Percentiles rank a stretch among this genome's conserved stretches.
phyloP scores from a whole-genome alignment of 2,888 invertebrate genomes.

The Tromatobia lineatoria region DNA sequence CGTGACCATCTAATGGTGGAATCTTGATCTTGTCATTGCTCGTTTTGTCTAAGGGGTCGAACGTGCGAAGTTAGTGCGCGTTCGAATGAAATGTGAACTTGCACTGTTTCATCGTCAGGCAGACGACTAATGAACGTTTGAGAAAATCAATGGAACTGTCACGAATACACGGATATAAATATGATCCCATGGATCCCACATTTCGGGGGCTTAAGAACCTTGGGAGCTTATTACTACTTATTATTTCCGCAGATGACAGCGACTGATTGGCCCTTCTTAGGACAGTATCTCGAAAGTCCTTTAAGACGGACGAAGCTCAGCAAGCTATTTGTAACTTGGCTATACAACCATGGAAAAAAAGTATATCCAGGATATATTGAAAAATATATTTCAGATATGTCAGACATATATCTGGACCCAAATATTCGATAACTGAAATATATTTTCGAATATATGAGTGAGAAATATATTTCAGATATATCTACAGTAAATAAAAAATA shows the following conservation, averaged over 20 bases:
- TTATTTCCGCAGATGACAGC: background rate
- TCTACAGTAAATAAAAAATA: too few species aligned
- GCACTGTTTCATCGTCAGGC: background rate
- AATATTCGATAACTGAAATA: too few species aligned
- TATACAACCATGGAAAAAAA: too few species aligned
- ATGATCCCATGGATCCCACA: background rate
- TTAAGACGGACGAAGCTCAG: background rate
- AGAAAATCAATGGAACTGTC: conserved; percentile 12
- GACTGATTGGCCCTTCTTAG: background rate
- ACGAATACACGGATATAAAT: background rate
- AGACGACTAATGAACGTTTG: conserved; percentile 20
- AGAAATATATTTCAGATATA: too few species aligned
- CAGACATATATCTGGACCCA: too few species aligned
- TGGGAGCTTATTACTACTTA: background rate
- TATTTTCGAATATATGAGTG: too few species aligned
- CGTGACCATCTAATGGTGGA: conserved; percentile 9
- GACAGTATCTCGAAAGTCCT: background rate
- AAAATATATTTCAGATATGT: too few species aligned
- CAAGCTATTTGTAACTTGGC: too few species aligned
- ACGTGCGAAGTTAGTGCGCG: background rate
- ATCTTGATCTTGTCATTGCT: background rate
- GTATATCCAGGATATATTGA: too few species aligned
- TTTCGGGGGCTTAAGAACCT: background rate
- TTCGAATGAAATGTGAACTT: conserved; percentile 9
- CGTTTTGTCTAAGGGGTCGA: background rate